Evolutionary conservation across 2,797 vertebrate species (phyloP), one percentile per base, ranked within the genome.

Genomic region (Pipistrellus nathusii): DNA sequence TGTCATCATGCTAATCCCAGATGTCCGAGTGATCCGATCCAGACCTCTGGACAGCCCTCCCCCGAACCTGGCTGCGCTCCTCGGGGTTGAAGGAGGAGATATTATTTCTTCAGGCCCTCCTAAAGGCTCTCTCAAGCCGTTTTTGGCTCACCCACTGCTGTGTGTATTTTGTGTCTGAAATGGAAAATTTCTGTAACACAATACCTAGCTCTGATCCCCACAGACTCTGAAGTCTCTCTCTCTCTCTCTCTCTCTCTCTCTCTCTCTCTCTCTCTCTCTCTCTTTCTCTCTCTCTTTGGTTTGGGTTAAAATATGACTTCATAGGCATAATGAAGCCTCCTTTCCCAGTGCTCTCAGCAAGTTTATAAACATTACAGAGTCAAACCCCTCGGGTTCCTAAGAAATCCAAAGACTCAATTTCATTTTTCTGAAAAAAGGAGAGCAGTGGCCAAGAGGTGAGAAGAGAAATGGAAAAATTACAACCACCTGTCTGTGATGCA

Each of bases 101-200:
- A 55, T 90, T 96, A 86, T 96, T 96, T 90, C 87, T 94, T 66
- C 71, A 71, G 91, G 86, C 66, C 81, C 95, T 95, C 91, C 96
- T 90, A 87, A 73, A 94, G 91, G 53, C 82, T 92, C 84, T 71
- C 64, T 94, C 44, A 72, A 72, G 93, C 53, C 69, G 46, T 82
- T 85, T 88, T 94, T 97, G 95, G 95, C 88, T 18, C 91, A 81
- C 78, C 73, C 66, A 92, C 88, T 72, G 41, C 90, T 69, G 9
- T 75, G 72, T 77, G 85, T 87, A 96, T 69, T 95, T 94, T 94
- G 94, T 95, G 88, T 96, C 96, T 97, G 93, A 97, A 97, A 97
- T 97, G 97, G 97, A 97, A 97, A 97, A 91, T 95, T 95, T 96
- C 73, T 97, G 97, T 96, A 97, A 97, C 91, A 80, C 80, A 96